phyloP scores from a whole-genome alignment of 2,113 vertebrate genomes.

The Sceloporus undulatus region DNA sequence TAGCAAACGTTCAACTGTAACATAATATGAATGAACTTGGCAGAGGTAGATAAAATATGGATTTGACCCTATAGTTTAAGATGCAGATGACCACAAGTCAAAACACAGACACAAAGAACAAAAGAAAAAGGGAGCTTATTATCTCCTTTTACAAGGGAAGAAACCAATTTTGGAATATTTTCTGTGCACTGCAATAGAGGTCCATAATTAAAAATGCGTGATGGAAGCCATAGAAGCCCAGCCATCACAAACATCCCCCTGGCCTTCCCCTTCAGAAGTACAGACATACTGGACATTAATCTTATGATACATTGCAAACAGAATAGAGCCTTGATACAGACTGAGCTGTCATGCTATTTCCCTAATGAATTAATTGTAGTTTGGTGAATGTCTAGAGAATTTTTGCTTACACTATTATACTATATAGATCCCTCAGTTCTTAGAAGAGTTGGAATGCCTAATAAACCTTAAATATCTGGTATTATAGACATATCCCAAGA shows the following conservation, averaged over 20 bases:
- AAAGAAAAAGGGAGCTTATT: neutral
- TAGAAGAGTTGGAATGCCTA: neutral
- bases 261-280: too few relatives aligned
- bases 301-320: neutral
- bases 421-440: too few relatives aligned
- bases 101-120: neutral
- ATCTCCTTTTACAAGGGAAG: neutral
- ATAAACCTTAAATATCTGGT: neutral
- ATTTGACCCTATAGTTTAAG: slow-evolving; percentile 37
- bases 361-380: neutral
- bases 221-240: neutral
- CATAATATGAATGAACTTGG: neutral
- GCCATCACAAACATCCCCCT: neutral
- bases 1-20: neutral
- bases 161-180: slow-evolving; percentile 5
- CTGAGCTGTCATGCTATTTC: neutral
- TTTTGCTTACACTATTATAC: too few relatives aligned
- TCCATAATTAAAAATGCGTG: too few relatives aligned
- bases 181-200: too few relatives aligned
- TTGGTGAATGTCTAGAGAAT: neutral
- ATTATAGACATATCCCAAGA: neutral
- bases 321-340: neutral
- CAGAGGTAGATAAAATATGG: neutral
- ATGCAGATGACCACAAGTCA: neutral
- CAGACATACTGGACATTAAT: too few relatives aligned